Evolutionary conservation across 2,113 vertebrate genomes (phyloP).

Genomic region (Oryzias celebensis): DNA sequence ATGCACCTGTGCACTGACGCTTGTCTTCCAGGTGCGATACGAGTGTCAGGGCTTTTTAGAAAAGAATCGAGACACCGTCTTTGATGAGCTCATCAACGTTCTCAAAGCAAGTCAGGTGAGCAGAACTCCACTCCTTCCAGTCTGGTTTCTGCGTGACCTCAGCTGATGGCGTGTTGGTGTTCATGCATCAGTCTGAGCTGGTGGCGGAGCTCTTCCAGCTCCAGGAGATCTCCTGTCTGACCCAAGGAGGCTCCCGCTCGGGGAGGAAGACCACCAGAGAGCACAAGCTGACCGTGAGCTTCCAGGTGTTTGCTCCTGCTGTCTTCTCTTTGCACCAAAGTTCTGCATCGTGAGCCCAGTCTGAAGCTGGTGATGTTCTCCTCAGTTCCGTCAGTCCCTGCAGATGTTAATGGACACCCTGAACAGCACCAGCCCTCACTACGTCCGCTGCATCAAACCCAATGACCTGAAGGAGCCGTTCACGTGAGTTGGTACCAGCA

Average conservation of each 20-base stretch:
- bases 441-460: conserved; percentile 85
- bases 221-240: conserved; percentile 36
- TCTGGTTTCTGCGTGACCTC: fast-evolving
- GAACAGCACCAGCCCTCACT: conserved; percentile 80
- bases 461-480: conserved; percentile 80
- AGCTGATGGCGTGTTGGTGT: neutral
- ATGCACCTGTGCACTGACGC: no score
- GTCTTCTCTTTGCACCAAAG: no score
- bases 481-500: conserved; percentile 51
- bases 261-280: conserved; percentile 70
- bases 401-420: conserved; percentile 77
- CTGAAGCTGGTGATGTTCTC: neutral
- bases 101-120: conserved; percentile 82
- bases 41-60: conserved; percentile 79
- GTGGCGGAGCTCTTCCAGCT: conserved; percentile 79
- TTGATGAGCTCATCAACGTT: conserved; percentile 82
- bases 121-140: neutral
- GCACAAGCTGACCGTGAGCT: conserved; percentile 76
- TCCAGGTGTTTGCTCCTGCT: conserved; percentile 69
- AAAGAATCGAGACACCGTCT: conserved; percentile 81
- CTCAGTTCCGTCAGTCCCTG: conserved; percentile 80
- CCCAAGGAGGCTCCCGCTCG: conserved; percentile 56
- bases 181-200: conserved; percentile 71
- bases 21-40: conserved; percentile 75
- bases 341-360: no score